These are phyloP conservation scores for Scaptomyza pallida DNA, from an alignment of 1,140 invertebrate species.

Conservation along the genomic window DNA sequence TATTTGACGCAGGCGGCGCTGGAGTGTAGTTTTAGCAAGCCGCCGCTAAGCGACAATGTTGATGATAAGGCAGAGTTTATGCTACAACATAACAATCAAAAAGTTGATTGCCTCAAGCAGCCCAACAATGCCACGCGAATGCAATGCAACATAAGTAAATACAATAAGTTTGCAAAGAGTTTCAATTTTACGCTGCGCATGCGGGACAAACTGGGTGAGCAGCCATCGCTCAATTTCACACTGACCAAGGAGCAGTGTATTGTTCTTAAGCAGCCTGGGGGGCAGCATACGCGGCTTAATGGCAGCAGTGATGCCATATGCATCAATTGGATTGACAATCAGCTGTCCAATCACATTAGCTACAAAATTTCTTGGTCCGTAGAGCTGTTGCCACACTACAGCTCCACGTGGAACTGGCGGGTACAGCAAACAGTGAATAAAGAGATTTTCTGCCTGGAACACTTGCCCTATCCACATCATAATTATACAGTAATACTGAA, in stretches of 20 bases:
- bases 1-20: neutral
- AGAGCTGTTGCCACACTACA: neutral
- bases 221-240: neutral
- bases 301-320: neutral
- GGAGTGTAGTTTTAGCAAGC: slow-evolving; percentile 13
- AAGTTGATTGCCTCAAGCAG: neutral
- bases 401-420: neutral
- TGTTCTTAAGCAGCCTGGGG: neutral
- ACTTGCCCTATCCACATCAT: neutral
- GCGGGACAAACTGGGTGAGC: neutral
- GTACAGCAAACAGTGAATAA: neutral
- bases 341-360: neutral
- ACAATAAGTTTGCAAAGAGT: fast-evolving
- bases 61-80: neutral
- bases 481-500: neutral
- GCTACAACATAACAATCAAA: neutral
- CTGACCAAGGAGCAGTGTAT: neutral
- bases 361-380: neutral
- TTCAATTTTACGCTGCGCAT: slow-evolving; percentile 1
- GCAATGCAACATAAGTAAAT: neutral
- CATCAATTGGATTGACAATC: neutral
- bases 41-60: neutral
- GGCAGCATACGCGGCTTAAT: neutral
- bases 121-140: neutral
- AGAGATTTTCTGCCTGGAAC: neutral